A percentile compares a stretch with the other conserved stretches of the same genome.
Conservation (phyloP, 2,888 invertebrate genomes). For the Schrankia costaestrigalis region DNA sequence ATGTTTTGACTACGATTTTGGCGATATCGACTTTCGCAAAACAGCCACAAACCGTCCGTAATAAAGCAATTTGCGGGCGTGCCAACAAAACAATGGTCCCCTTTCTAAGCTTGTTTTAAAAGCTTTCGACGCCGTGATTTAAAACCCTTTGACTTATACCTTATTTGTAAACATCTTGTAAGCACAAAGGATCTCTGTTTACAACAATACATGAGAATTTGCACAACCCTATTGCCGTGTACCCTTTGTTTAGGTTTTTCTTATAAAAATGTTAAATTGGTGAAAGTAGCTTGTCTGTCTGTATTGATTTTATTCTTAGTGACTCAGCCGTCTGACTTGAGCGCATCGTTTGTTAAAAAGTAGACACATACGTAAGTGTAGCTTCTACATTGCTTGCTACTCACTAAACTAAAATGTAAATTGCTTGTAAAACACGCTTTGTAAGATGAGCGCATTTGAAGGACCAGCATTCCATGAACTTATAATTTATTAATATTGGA, state of each 20-base stretch:
- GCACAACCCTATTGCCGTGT: conserved; percentile 73
- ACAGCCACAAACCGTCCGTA: conserved; percentile 59
- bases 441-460: conserved; percentile 18
- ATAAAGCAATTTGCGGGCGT: conserved; percentile 78
- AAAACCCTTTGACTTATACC: conserved; percentile 77
- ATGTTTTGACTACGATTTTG: conserved; percentile 75
- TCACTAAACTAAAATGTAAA: conserved; percentile 18
- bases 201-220: conserved; percentile 63
- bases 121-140: conserved; percentile 79
- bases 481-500: conserved; percentile 26
- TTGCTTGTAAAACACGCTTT: conserved; percentile 17
- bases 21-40: conserved; percentile 71
- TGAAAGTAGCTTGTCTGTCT: conserved; percentile 52
- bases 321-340: conserved; percentile 5
- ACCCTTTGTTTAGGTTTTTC: conserved; percentile 56
- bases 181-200: conserved; percentile 69
- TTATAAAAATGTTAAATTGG: conserved; percentile 43
- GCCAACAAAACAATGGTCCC: conserved; percentile 75
- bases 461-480: conserved; percentile 19
- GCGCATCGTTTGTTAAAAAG: conserved; percentile 1
- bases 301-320: conserved; percentile 28
- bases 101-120: conserved; percentile 77
- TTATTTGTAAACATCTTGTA: conserved; percentile 75
- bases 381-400: no score
- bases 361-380: no score